Percentiles rank a stretch among this genome's conserved stretches.
Conservation (phyloP, 2,797 vertebrate species). For the Tauraco hartlaubi region DNA sequence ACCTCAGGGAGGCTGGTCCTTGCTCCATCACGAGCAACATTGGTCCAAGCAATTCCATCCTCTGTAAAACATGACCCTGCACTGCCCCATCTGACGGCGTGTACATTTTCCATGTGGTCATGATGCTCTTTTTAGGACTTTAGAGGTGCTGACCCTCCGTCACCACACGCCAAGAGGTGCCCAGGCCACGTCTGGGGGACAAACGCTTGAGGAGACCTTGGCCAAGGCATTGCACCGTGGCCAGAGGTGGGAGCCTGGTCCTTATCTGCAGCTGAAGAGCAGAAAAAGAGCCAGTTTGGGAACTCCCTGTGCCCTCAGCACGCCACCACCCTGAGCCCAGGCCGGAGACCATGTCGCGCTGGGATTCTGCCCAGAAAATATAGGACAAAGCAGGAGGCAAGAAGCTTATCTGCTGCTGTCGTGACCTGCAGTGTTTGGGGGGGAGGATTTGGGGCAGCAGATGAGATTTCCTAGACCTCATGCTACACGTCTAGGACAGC, state of each 20-base stretch:
- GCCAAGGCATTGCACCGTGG: not conserved
- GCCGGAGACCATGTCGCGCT: not conserved
- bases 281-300: not conserved
- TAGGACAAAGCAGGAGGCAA: not conserved
- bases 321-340: not conserved
- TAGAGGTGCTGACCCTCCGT: rapidly evolving
- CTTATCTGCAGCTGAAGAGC: not conserved
- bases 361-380: not conserved
- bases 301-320: not conserved
- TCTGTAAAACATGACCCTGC: not conserved
- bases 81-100: rapidly evolving
- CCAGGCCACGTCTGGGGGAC: not conserved
- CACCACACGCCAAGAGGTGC: not conserved
- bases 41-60: not conserved
- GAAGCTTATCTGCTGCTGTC: not conserved
- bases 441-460: slow-evolving; percentile 3
- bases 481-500: not conserved
- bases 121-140: not conserved
- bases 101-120: not conserved
- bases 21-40: not conserved
- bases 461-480: not conserved
- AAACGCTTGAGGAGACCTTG: not conserved
- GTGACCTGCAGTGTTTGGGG: not conserved
- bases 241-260: not conserved
- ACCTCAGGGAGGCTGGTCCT: not conserved